Base-by-base conservation (phyloP, 2,888 invertebrate genomes). In the Tipula unca region DNA sequence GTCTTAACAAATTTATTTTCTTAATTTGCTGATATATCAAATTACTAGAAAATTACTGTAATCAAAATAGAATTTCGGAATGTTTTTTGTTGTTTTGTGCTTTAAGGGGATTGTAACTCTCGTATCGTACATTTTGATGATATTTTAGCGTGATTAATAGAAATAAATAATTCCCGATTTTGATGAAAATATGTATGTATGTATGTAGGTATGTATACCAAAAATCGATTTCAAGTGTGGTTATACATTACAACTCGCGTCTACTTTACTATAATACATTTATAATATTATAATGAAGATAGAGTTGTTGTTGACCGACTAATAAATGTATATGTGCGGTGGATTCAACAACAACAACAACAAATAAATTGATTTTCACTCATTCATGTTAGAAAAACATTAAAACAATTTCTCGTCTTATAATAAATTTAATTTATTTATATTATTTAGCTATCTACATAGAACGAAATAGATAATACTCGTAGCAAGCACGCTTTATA, bases 11-110 rank as follows among this genome's bases (percentile, higher is more conserved):
- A 17, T 54, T 54, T 69, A 25, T 69, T 69, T 69, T 69, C 69
- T 69, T 69, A 69, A 69, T 69, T 69, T 69, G 69, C 69, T 69
- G 69, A 69, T 69, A 69, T 69, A 69, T 69, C 69, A 69, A 69
- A 69, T 69, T 69, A 69, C 69, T 69, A 69, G 69, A 69, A 69
- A 69, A 69, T 69, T 69, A 69, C 69, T 69, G 69, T 69, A 69
- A 69, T 69, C 69, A 69, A 69, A 69, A 69, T 69, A 69, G 69
- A 69, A 69, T 69, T 69, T 69, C 8, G 25, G 25, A 69, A 69
- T 69, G 25, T 69, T 69, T 1, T 69, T 39, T 39, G 39, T 54
- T 54, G 13, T 69, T 69, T 25, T 25, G 14, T 69, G 69, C 69
- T 69, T 69, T 69, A 69, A 69, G 69, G 69, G 69, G 69, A 69